Conservation (phyloP, 2,113 vertebrate genomes). For the Symphodus melops region DNA sequence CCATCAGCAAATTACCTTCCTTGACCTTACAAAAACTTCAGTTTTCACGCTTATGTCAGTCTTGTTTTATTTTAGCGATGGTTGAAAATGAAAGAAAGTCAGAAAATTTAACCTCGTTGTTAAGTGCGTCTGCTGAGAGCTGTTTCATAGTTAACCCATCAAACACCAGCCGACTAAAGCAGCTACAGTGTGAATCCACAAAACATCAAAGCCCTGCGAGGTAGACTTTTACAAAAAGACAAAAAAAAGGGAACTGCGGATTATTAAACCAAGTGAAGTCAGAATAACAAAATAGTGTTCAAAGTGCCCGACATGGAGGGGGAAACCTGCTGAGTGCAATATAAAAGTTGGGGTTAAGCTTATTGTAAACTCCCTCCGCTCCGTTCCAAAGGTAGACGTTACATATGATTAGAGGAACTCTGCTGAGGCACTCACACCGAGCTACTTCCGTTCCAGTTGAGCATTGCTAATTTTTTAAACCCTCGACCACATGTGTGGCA, state of each 20-base stretch:
- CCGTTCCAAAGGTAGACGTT: slow-evolving; percentile 84
- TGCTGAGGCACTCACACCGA: slow-evolving; percentile 82
- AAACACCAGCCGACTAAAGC: slow-evolving; percentile 41
- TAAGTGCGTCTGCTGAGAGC: slow-evolving; percentile 26
- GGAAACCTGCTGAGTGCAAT: slow-evolving; percentile 86
- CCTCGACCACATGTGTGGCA: slow-evolving; percentile 77
- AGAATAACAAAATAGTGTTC: slow-evolving; percentile 86
- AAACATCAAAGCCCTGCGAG: slow-evolving; percentile 68
- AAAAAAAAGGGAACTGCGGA: slow-evolving; percentile 68
- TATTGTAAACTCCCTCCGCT: slow-evolving; percentile 86
- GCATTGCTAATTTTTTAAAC: slow-evolving; percentile 86
- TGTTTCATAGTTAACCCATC: slow-evolving; percentile 31
- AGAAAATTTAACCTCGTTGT: slow-evolving; percentile 21
- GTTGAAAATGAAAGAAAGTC: slow-evolving; percentile 1
- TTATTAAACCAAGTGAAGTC: slow-evolving; percentile 85
- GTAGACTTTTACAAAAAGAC: slow-evolving; percentile 47
- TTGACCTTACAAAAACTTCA: slow-evolving; percentile 86
- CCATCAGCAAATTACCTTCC: slow-evolving; percentile 88
- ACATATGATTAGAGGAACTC: slow-evolving; percentile 84
- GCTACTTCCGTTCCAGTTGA: slow-evolving; percentile 86
- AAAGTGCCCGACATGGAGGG: slow-evolving; percentile 86
- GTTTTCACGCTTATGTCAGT: slow-evolving; percentile 68
- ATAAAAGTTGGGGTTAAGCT: slow-evolving; percentile 90
- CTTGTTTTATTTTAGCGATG: slow-evolving; percentile 13
- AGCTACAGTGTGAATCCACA: slow-evolving; percentile 41